Evolutionary conservation across 2,797 vertebrate species (phyloP).

Genomic region (Manis javanica): DNA sequence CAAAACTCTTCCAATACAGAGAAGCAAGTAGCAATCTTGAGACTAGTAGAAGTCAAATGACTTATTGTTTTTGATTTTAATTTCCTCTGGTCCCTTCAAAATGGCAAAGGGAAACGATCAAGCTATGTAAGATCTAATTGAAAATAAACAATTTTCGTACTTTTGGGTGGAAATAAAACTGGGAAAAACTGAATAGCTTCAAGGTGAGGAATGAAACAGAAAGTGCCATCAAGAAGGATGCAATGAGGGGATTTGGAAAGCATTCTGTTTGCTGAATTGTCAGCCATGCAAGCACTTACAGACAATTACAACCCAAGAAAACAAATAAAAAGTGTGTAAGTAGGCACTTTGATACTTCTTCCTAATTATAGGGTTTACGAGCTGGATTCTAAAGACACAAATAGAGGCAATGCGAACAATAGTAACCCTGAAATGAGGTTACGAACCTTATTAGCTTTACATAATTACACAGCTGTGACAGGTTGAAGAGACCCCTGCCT

Average conservation of each 20-base stretch:
- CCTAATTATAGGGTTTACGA: slow-evolving; percentile 70
- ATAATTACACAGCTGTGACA: slow-evolving; percentile 62
- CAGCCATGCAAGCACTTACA: slow-evolving; percentile 75
- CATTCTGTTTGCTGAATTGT: slow-evolving; percentile 64
- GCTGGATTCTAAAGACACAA: slow-evolving; percentile 70
- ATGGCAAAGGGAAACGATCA: slow-evolving; percentile 56
- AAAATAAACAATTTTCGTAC: slow-evolving; percentile 70
- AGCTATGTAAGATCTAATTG: slow-evolving; percentile 67
- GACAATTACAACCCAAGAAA: slow-evolving; percentile 71
- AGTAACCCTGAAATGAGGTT: slow-evolving; percentile 64
- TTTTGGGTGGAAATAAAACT: slow-evolving; percentile 73
- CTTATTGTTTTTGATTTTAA: slow-evolving; percentile 58
- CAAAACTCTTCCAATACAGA: neutral
- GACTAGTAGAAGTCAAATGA: slow-evolving; percentile 59
- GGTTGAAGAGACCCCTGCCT: slow-evolving; percentile 12
- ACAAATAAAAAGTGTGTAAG: slow-evolving; percentile 78
- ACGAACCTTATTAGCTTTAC: slow-evolving; percentile 62
- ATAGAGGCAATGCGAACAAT: slow-evolving; percentile 61
- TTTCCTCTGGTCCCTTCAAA: slow-evolving; percentile 63
- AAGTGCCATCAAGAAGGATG: slow-evolving; percentile 53
- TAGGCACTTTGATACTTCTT: slow-evolving; percentile 80
- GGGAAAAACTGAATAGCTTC: slow-evolving; percentile 53
- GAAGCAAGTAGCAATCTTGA: slow-evolving; percentile 11
- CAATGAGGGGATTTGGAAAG: slow-evolving; percentile 24
- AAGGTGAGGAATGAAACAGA: slow-evolving; percentile 71